These are phyloP conservation scores for Montipora capricornis DNA, from an alignment of 64 coral and sea anemone species.

Conservation along the genomic window DNA sequence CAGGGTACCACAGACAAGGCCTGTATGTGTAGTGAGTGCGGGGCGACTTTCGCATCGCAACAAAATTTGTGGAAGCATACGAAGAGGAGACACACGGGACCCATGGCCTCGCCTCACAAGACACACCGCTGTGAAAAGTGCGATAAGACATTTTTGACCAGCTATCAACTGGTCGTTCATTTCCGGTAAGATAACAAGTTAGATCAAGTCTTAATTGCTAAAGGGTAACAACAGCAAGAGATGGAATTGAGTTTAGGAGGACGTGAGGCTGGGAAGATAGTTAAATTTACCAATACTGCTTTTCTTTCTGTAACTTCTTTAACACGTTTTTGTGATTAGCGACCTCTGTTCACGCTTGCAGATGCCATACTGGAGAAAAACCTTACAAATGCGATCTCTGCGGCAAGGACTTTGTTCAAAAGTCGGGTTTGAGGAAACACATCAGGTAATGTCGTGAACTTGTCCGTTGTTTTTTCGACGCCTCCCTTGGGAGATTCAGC, in stretches of 20 bases:
- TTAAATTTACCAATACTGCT: neutral
- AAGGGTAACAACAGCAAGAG: no score
- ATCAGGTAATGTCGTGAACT: constrained; percentile 58
- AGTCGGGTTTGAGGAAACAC: constrained; percentile 88
- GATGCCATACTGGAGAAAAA: constrained; percentile 90
- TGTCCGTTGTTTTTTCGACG: no score
- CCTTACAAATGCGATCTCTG: constrained; percentile 81
- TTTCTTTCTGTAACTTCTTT: neutral
- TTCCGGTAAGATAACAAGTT: constrained; percentile 36
- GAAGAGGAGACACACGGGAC: constrained; percentile 44
- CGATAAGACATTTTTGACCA: constrained; percentile 64
- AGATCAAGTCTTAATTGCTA: neutral
- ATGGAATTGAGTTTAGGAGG: no score
- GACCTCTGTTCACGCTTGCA: constrained; percentile 19
- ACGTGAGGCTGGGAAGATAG: no score
- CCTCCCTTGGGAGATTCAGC: no score
- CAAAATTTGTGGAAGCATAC: constrained; percentile 79
- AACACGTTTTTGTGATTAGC: neutral
- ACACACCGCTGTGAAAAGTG: constrained; percentile 70
- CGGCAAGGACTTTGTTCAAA: constrained; percentile 81
- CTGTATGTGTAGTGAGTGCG: constrained; percentile 70
- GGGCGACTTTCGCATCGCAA: constrained; percentile 63
- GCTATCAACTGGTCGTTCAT: constrained; percentile 72
- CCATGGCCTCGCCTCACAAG: neutral
- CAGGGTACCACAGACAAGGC: constrained; percentile 27